These are phyloP conservation scores for Megathymus violae DNA, from an alignment of 1,140 invertebrate genomes.

Conservation along the genomic window DNA sequence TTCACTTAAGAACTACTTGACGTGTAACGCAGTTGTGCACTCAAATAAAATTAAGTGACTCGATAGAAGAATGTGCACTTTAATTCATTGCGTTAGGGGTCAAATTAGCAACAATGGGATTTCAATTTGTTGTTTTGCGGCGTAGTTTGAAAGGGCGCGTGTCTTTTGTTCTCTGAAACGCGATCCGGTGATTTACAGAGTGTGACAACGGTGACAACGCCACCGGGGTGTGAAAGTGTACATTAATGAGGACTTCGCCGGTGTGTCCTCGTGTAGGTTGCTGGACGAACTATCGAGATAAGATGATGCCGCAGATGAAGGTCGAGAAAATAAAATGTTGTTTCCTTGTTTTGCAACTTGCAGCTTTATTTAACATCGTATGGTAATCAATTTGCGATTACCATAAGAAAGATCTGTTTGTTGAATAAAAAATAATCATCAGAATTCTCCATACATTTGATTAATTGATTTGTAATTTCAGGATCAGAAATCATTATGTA, in stretches of 20 bases:
- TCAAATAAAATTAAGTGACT: constrained; percentile 13
- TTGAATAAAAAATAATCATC: no score
- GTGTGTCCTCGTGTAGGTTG: background rate
- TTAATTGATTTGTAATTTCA: no score
- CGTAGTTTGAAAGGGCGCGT: constrained; percentile 38
- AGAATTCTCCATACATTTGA: no score
- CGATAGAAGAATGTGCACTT: constrained; percentile 44
- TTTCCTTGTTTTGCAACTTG: no score
- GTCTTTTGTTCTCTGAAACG: constrained; percentile 47
- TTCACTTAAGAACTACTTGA: constrained; percentile 20
- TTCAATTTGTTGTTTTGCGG: constrained; percentile 30
- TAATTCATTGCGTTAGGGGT: constrained; percentile 42
- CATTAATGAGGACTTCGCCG: constrained; percentile 21
- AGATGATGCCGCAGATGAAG: no score
- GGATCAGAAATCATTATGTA: no score
- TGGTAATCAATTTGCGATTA: no score
- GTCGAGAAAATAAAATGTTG: no score
- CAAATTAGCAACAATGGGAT: constrained; percentile 37
- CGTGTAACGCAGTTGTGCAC: constrained; percentile 28
- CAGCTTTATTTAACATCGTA: no score
- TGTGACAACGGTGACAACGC: constrained; percentile 20
- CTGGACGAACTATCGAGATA: no score
- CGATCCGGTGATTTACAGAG: constrained; percentile 47
- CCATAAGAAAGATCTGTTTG: no score
- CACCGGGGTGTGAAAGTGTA: constrained; percentile 22